A percentile compares a stretch with the other conserved stretches of the same genome.
Evolutionary conservation across 2,113 vertebrate species (phyloP).

Genomic region (Gnathonemus longibarbis): DNA sequence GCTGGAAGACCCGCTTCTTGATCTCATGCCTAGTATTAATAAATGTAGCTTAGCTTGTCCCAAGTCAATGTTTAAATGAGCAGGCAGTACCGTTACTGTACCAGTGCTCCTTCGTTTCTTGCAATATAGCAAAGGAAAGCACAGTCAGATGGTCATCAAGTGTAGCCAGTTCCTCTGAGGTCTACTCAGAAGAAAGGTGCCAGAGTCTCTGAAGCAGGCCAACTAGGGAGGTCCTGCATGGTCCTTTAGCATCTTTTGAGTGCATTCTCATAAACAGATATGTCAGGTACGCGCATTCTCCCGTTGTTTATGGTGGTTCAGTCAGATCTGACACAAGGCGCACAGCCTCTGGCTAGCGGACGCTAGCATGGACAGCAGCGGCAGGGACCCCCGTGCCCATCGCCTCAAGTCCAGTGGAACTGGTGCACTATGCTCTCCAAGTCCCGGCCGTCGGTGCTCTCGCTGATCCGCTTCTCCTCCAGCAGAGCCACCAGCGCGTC

Average conservation of each 20-base stretch:
- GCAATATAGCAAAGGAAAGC: background rate
- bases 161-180: background rate
- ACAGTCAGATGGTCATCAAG: background rate
- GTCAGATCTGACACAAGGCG: too few species aligned
- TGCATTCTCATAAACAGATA: background rate
- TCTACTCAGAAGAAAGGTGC: background rate
- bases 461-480: slow-evolving; percentile 75
- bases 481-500: slow-evolving; percentile 70
- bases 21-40: background rate
- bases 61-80: background rate
- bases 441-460: slow-evolving; percentile 70
- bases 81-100: background rate
- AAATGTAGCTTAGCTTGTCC: background rate
- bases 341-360: background rate
- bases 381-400: too few species aligned
- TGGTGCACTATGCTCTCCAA: slow-evolving; percentile 62
- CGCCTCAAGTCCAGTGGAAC: slow-evolving; percentile 14
- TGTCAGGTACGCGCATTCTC: background rate
- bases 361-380: background rate
- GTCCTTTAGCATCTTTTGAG: background rate
- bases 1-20: background rate
- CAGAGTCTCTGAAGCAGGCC: background rate
- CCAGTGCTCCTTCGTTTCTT: background rate
- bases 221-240: background rate
- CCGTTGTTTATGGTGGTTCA: background rate